Conservation (phyloP, 1,140 invertebrate genomes). For the Pachypeltis micranthus region DNA sequence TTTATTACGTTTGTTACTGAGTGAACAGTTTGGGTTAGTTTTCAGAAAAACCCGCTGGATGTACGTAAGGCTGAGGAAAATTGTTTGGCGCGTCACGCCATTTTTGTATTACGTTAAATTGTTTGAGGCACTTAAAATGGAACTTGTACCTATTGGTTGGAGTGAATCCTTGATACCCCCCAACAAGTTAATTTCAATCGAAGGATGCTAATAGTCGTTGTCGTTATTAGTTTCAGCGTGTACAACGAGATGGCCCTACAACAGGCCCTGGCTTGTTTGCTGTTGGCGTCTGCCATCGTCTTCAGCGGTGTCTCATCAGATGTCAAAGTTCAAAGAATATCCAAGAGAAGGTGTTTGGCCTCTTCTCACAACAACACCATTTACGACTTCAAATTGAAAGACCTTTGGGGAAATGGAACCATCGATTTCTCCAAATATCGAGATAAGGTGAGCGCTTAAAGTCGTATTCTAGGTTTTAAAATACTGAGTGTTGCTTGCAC, state of each 20-base stretch:
- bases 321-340: constrained; percentile 22
- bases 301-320: not conserved
- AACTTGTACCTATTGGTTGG: too few species aligned
- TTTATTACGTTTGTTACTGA: too few species aligned
- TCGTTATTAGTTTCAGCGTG: not conserved
- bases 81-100: too few species aligned
- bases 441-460: constrained; percentile 25
- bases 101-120: too few species aligned
- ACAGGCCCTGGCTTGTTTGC: not conserved
- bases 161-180: too few species aligned
- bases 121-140: too few species aligned
- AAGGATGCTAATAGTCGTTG: too few species aligned
- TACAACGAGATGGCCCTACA: not conserved
- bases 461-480: not conserved
- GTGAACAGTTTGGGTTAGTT: too few species aligned
- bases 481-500: too few species aligned
- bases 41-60: too few species aligned
- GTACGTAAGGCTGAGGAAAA: too few species aligned
- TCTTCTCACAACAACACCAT: constrained; percentile 21
- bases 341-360: constrained; percentile 18
- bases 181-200: too few species aligned
- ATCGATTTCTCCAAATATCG: constrained; percentile 25
- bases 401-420: constrained; percentile 24
- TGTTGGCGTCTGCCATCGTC: not conserved
- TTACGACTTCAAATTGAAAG: constrained; percentile 24